Evolutionary conservation across 2,113 vertebrate species (phyloP).

Genomic region (Cyprinodon variegatus): DNA sequence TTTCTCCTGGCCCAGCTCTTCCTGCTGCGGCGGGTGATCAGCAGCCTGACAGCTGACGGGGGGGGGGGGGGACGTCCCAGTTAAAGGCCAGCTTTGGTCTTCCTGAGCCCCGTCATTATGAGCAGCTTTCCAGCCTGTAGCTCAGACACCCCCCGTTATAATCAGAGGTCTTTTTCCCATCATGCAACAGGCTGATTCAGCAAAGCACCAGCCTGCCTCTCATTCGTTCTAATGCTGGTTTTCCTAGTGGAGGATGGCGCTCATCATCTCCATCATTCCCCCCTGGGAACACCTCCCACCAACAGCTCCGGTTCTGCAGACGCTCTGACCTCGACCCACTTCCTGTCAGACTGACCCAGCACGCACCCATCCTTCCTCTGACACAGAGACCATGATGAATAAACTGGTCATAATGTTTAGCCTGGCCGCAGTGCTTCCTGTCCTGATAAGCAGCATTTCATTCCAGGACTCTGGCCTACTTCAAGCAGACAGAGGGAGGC

Average conservation of each 20-base stretch:
- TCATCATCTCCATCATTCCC: too few relatives aligned
- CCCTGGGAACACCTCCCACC: too few relatives aligned
- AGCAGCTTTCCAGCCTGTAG: background rate
- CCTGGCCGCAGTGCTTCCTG: too few relatives aligned
- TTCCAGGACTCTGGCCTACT: background rate
- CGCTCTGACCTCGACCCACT: background rate
- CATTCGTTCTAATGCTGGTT: too few relatives aligned
- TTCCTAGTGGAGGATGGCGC: too few relatives aligned
- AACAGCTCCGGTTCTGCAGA: background rate
- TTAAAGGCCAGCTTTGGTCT: slow-evolving; percentile 50
- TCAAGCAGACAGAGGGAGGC: background rate
- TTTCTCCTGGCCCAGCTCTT: slow-evolving; percentile 33
- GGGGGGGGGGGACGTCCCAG: slow-evolving; percentile 19
- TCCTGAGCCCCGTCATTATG: slow-evolving; percentile 15
- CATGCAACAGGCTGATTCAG: too few relatives aligned
- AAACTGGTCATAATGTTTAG: too few relatives aligned
- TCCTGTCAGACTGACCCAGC: background rate
- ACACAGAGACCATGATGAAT: too few relatives aligned
- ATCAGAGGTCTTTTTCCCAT: too few relatives aligned
- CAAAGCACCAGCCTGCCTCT: too few relatives aligned
- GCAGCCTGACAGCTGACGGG: slow-evolving; percentile 8
- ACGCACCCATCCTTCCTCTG: too few relatives aligned
- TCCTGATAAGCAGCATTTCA: background rate
- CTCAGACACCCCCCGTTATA: too few relatives aligned
- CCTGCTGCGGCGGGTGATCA: slow-evolving; percentile 13